Conservation (phyloP, 2,888 invertebrate species). For the Idaea aversata region DNA sequence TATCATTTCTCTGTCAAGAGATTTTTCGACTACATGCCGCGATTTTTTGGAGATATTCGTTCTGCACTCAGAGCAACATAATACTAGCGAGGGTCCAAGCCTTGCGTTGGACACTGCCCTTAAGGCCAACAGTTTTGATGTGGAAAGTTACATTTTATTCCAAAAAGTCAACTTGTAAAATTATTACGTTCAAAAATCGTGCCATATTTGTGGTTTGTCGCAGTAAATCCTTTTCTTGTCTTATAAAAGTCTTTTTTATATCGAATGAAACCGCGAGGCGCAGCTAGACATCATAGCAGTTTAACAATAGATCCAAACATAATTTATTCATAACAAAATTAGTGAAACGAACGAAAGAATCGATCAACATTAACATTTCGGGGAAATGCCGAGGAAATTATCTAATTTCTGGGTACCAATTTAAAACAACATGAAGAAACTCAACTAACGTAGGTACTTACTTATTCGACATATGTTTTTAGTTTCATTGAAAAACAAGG, state of each 20-base stretch:
- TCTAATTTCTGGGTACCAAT: neutral
- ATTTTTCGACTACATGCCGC: neutral
- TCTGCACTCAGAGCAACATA: neutral
- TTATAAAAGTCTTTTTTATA: neutral
- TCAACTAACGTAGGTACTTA: constrained; percentile 1
- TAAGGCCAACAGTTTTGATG: too few relatives aligned
- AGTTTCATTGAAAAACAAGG: neutral
- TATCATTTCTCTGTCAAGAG: constrained; percentile 18
- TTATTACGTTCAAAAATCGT: too few relatives aligned
- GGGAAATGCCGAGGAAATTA: too few relatives aligned
- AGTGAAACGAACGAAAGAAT: constrained; percentile 13
- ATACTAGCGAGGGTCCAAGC: too few relatives aligned
- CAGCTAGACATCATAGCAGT: neutral
- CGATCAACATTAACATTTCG: constrained; percentile 6
- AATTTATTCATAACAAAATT: neutral
- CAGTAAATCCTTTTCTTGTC: too few relatives aligned
- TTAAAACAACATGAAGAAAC: neutral
- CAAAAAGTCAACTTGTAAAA: too few relatives aligned
- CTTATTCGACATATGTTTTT: neutral
- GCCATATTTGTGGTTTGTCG: too few relatives aligned
- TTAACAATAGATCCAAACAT: neutral
- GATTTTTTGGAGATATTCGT: neutral
- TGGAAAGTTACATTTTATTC: too few relatives aligned
- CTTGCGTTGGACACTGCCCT: too few relatives aligned
- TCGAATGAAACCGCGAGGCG: neutral